Percentiles rank a stretch among this genome's conserved stretches.
These are phyloP conservation scores for Mimachlamys varia DNA, from an alignment of 2,888 invertebrate species.

Conservation along the genomic window DNA sequence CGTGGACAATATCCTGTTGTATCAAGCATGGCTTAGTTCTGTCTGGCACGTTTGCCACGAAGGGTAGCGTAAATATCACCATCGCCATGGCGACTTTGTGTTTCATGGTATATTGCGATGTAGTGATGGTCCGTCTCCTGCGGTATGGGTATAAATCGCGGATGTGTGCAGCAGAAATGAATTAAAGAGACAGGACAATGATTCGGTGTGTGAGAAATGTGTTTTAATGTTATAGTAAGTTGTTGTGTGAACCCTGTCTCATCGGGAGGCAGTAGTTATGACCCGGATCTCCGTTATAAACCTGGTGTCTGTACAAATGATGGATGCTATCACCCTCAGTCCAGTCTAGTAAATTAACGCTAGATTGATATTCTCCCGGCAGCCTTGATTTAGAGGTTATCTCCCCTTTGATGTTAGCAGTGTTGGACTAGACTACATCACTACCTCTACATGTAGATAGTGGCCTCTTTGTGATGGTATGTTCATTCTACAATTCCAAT, in stretches of 20 bases:
- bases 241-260: not conserved
- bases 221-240: not conserved
- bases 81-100: slow-evolving; percentile 4
- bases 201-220: not conserved
- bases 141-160: not conserved
- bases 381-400: not conserved
- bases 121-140: not conserved
- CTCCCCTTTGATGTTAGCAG: not conserved
- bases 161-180: slow-evolving; percentile 22
- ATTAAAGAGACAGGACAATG: slow-evolving; percentile 19
- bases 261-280: not conserved
- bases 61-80: not conserved
- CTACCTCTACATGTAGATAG: not conserved
- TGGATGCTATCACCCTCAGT: not conserved
- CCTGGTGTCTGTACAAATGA: not conserved
- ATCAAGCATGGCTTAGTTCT: slow-evolving; percentile 3
- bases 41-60: not conserved
- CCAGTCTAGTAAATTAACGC: not conserved
- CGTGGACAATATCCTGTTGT: slow-evolving; percentile 8
- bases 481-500: not conserved
- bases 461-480: not conserved
- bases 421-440: not conserved
- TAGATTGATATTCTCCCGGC: not conserved
- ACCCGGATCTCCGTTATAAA: not conserved
- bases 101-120: not conserved